Evolutionary conservation across 2,113 vertebrate genomes (phyloP).

Genomic region (Tinamus guttatus): DNA sequence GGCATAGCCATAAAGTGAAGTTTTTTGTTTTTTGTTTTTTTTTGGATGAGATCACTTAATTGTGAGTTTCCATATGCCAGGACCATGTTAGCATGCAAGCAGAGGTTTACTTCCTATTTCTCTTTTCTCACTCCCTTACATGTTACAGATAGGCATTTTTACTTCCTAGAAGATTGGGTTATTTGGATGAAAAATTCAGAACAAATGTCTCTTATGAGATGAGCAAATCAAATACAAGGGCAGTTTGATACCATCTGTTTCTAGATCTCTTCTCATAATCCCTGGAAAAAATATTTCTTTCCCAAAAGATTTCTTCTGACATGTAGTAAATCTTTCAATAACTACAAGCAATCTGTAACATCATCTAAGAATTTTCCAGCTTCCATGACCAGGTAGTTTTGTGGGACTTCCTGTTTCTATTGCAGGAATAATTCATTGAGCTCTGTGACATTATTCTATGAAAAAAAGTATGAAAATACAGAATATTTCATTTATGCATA

Average conservation of each 20-base stretch:
- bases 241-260: neutral
- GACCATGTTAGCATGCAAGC: neutral
- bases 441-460: neutral
- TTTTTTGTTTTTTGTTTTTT: neutral
- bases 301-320: neutral
- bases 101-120: neutral
- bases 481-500: neutral
- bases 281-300: neutral
- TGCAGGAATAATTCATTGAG: neutral
- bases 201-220: neutral
- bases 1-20: fast-evolving
- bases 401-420: neutral
- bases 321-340: neutral
- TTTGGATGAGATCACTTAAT: neutral
- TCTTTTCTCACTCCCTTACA: neutral
- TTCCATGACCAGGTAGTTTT: neutral
- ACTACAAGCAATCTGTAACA: neutral
- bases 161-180: neutral
- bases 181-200: neutral
- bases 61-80: neutral
- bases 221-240: neutral
- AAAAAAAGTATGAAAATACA: neutral
- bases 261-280: neutral
- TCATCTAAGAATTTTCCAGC: neutral
- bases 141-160: neutral